These are phyloP conservation scores for Drosophila imparisetae DNA, from an alignment of 2,888 invertebrate genomes.

Conservation along the genomic window DNA sequence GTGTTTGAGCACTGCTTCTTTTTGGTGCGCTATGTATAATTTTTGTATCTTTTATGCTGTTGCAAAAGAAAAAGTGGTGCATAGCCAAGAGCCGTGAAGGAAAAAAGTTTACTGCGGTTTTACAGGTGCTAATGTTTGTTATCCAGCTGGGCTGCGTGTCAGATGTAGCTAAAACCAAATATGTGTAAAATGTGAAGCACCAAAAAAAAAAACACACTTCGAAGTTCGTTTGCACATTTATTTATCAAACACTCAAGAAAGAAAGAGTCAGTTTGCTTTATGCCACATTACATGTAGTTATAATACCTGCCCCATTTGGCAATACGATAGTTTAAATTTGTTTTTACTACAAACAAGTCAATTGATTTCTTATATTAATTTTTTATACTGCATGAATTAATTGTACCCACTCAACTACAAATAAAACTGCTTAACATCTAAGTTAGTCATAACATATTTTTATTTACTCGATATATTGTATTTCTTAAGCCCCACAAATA, in stretches of 20 bases:
- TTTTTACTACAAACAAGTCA: conserved; percentile 47
- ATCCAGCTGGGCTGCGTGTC: conserved; percentile 59
- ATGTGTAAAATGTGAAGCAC: conserved; percentile 18
- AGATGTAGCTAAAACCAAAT: conserved; percentile 56
- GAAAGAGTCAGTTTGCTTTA: conserved; percentile 36
- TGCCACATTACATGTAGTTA: conserved; percentile 39
- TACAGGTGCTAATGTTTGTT: conserved; percentile 75
- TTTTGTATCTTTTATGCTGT: conserved; percentile 50
- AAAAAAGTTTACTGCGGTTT: conserved; percentile 49
- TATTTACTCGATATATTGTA: conserved; percentile 10
- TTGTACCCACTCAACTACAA: conserved; percentile 26
- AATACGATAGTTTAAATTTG: conserved; percentile 33
- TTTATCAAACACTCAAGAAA: conserved; percentile 71
- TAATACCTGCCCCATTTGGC: conserved; percentile 44
- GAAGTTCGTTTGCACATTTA: conserved; percentile 68
- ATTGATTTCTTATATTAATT: conserved; percentile 21
- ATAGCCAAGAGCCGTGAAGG: conserved; percentile 53
- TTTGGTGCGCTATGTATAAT: conserved; percentile 48
- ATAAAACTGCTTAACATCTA: conserved; percentile 50
- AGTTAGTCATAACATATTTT: conserved; percentile 35
- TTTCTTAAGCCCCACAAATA: conserved; percentile 2
- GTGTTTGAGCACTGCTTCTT: conserved; percentile 59
- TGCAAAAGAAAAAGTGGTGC: conserved; percentile 25
- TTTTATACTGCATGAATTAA: conserved; percentile 20
- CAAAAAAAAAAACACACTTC: conserved; percentile 25